Evolutionary conservation across 1,140 invertebrate genomes (phyloP).

Genomic region (Drosophila sproati): DNA sequence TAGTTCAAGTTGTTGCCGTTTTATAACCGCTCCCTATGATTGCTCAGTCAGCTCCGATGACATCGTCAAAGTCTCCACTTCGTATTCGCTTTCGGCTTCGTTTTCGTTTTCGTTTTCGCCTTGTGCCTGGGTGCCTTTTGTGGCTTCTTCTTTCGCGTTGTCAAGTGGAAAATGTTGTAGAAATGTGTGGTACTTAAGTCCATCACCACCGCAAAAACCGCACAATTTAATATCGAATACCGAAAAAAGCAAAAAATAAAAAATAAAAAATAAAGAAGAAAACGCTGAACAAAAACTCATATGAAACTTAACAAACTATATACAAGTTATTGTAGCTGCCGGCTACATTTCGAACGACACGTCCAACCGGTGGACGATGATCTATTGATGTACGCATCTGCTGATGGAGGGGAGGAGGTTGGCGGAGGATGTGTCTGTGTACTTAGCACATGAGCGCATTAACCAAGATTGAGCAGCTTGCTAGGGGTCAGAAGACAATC

Average conservation of each 20-base stretch:
- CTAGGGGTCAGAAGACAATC: background rate
- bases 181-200: conserved; percentile 71
- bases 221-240: conserved; percentile 78
- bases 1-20: conserved; percentile 70
- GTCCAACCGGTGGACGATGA: conserved; percentile 10
- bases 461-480: background rate
- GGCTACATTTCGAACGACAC: conserved; percentile 51
- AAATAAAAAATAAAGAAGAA: conserved; percentile 7
- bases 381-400: conserved; percentile 24
- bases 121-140: conserved; percentile 57
- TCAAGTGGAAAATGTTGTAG: conserved; percentile 80
- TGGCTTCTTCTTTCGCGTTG: conserved; percentile 72
- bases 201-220: conserved; percentile 72
- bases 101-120: background rate
- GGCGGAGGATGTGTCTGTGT: conserved; percentile 6
- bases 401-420: background rate
- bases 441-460: conserved; percentile 25
- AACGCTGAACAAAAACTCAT: conserved; percentile 22
- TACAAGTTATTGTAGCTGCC: conserved; percentile 42
- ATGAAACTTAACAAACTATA: conserved; percentile 46
- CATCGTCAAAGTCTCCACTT: conserved; percentile 39
- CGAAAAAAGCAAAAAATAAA: conserved; percentile 33
- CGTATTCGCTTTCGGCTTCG: conserved; percentile 11
- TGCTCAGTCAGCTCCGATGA: conserved; percentile 32
- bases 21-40: conserved; percentile 45